Evolutionary conservation across 2,888 invertebrate species (phyloP).

Genomic region (Aleiodes testaceus): DNA sequence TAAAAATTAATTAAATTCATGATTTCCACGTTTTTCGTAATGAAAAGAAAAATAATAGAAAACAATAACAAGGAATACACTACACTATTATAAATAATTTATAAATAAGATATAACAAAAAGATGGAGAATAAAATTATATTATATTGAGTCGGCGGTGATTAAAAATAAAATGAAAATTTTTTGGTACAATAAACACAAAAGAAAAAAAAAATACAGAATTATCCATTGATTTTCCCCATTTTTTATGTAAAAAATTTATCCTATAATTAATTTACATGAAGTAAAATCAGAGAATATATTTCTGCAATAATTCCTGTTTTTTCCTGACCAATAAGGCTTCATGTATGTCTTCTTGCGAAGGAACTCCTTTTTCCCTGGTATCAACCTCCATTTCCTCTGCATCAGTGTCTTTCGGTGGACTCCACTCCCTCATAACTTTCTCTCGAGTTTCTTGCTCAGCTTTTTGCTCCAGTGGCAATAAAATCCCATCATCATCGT

Average conservation of each 20-base stretch:
- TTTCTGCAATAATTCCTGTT: slow-evolving; percentile 91
- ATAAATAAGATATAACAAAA: slow-evolving; percentile 59
- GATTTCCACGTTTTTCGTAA: slow-evolving; percentile 59
- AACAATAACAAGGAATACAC: slow-evolving; percentile 59
- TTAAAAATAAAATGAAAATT: slow-evolving; percentile 62
- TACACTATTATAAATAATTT: slow-evolving; percentile 58
- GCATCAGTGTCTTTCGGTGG: slow-evolving; percentile 70
- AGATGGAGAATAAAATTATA: slow-evolving; percentile 55
- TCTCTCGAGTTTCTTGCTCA: slow-evolving; percentile 80
- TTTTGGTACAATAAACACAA: slow-evolving; percentile 67
- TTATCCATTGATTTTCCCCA: not conserved
- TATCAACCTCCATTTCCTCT: slow-evolving; percentile 76
- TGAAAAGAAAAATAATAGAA: slow-evolving; percentile 57
- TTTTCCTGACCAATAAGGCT: slow-evolving; percentile 91
- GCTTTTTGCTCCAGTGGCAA: slow-evolving; percentile 88
- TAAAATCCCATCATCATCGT: slow-evolving; percentile 97
- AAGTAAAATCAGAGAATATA: slow-evolving; percentile 75
- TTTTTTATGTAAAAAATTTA: slow-evolving; percentile 5
- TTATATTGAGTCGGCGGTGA: slow-evolving; percentile 66
- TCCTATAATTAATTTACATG: slow-evolving; percentile 30
- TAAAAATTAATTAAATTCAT: slow-evolving; percentile 50
- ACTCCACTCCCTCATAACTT: slow-evolving; percentile 82
- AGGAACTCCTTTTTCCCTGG: slow-evolving; percentile 93
- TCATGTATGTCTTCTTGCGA: slow-evolving; percentile 96
- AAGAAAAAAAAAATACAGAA: slow-evolving; percentile 48